Evolutionary conservation across 2,113 vertebrate species (phyloP), one percentile per base, ranked within the genome.

Genomic region (Nothobranchius furzeri): DNA sequence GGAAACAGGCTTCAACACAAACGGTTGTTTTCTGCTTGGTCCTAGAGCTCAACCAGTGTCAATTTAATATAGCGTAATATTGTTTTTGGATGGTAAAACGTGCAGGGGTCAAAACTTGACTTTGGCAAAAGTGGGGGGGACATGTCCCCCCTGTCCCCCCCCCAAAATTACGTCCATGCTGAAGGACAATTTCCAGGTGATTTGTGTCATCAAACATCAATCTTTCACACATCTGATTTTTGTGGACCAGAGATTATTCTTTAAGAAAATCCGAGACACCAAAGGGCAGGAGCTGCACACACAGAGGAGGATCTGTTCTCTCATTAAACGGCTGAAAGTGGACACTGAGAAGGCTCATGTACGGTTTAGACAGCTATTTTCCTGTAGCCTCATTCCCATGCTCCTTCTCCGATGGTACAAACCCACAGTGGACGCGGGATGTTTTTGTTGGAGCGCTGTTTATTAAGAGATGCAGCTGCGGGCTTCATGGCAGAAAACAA

Each of bases 391-490:
- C 7, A 7, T 8, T 8, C 37, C 0, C 37, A 30, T 20, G 53
- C 60, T 52, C 49, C 68, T 56, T 72, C 70, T 64, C 73, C 71
- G 35, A 57, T 83, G 73, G 85, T 78, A 84, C 83, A 46, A 71
- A 43, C n/a, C 51, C 57, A 81, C 72, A 86, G 83, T 70, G 55
- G 76, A 68, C 59, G 56, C 30, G 3, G 1, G 30, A 14, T 73
- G 20, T 68, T 68, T 68, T 63, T 66, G 9, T 60, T 17, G n/a
- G 17, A 61, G 61, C 63, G 48, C 30, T 50, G 35, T 36, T 17
- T 60, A 42, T 70, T 43, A 63, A 20, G 58, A 62, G 73, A 75
- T 85, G 82, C 89, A 89, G 87, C 90, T 91, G 88, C 77, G 53
- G 56, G n/a, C 65, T 47, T 24, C 65, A 83, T 68, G 81, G 83